phyloP scores from a whole-genome alignment of 2,797 vertebrate genomes.

The Bradypus variegatus region DNA sequence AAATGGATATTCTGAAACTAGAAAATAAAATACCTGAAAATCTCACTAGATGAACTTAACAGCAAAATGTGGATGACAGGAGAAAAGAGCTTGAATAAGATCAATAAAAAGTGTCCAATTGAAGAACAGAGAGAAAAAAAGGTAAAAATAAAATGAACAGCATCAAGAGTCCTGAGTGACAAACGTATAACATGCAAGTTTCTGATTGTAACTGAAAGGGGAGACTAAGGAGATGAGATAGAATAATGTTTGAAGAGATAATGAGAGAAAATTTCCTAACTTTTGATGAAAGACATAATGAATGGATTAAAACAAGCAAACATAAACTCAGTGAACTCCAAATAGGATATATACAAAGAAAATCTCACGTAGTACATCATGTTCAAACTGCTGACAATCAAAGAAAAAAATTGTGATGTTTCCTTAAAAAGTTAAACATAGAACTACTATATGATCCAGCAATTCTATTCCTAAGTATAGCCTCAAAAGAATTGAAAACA shows the following conservation, averaged over 20 bases:
- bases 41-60: neutral
- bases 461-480: too few relatives aligned
- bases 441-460: too few relatives aligned
- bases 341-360: conserved; percentile 14
- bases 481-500: too few relatives aligned
- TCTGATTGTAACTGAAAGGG: neutral
- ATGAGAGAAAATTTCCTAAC: neutral
- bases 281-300: neutral
- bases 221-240: neutral
- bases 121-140: neutral
- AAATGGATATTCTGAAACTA: neutral
- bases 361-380: neutral
- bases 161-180: neutral
- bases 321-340: neutral
- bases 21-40: neutral
- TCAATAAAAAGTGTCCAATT: neutral
- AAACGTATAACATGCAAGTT: neutral
- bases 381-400: neutral
- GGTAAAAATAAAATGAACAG: neutral
- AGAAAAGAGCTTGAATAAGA: neutral
- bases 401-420: neutral
- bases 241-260: neutral
- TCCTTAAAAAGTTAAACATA: too few relatives aligned
- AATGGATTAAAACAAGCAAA: neutral
- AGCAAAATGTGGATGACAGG: neutral